Evolutionary conservation across 2,888 invertebrate species (phyloP).

Genomic region (Epicampocera succincta): DNA sequence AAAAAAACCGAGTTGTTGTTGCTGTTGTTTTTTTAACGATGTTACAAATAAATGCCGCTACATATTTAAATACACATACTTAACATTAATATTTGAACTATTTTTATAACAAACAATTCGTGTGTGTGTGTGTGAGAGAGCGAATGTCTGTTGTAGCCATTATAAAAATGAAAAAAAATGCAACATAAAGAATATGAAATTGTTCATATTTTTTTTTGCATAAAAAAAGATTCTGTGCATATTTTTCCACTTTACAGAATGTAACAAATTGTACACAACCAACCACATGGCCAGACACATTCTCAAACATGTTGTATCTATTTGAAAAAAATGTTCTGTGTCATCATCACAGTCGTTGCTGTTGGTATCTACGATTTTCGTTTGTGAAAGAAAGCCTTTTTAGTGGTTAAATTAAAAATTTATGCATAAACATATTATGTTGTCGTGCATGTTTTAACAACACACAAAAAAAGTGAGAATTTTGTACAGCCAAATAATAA

Average conservation of each 20-base stretch:
- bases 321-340: slow-evolving; percentile 10
- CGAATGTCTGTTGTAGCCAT: slow-evolving; percentile 14
- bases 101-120: slow-evolving; percentile 27
- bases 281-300: slow-evolving; percentile 7
- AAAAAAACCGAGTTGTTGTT: slow-evolving; percentile 28
- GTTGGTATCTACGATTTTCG: slow-evolving; percentile 18
- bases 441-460: neutral
- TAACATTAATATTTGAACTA: neutral
- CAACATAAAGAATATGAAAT: slow-evolving; percentile 47
- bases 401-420: slow-evolving; percentile 43
- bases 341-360: slow-evolving; percentile 17
- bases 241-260: slow-evolving; percentile 65
- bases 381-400: slow-evolving; percentile 42
- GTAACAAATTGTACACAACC: slow-evolving; percentile 50
- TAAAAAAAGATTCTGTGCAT: slow-evolving; percentile 49
- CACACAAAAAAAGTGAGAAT: neutral
- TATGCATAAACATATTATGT: slow-evolving; percentile 1
- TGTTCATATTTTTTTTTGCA: slow-evolving; percentile 37
- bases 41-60: slow-evolving; percentile 15
- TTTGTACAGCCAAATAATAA: neutral
- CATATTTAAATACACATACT: slow-evolving; percentile 2
- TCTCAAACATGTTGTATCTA: neutral
- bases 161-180: slow-evolving; percentile 35
- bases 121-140: neutral
- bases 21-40: slow-evolving; percentile 21